Evolutionary conservation across 2,797 vertebrate genomes (phyloP), one percentile per base, ranked within the genome.

Genomic region (Macrochelys suwanniensis): DNA sequence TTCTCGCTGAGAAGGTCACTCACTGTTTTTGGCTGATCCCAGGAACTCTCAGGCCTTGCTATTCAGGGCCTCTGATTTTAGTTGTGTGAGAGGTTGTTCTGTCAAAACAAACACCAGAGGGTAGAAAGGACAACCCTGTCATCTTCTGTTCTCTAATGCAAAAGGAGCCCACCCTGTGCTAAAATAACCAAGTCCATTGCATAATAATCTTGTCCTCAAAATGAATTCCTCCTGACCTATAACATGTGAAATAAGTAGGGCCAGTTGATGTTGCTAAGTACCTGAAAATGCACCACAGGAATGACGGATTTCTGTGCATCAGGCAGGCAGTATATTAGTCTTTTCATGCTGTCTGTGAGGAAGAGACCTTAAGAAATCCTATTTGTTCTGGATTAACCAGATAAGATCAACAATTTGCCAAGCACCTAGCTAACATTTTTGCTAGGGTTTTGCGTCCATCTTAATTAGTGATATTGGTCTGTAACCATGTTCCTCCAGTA

Each of bases 151-250:
- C 74, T 28, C 21, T 6, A 0, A 59, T 28, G 84, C 33, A 93
- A 68, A 71, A 71, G 21, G 21, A 71, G 89, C 88, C 89, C 88
- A 85, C 15, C 80, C 89, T 7, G 49, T 16, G 81, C 82, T 94
- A 82, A 84, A 79, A 91, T 78, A 94, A 88, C 51, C 68, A 1
- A 33, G 51, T 31, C 68, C 16, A 9, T 92, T 95, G 86, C 86
- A 45, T 61, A 92, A 91, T 91, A 76, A 90, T 85, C 51, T 23
- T 15, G 59, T 84, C 74, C 85, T 89, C 89, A 61, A 53, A 91
- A 79, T 86, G 1, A 23, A n/a, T 89, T 91, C 92, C 82, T 57
- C 10, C 0, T 11, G 12, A 80, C 79, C 90, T 89, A 57, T 81
- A 26, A 61, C 5, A 0, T 7, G 56, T 81, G 93, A 80, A 92